Evolutionary conservation across 1,140 invertebrate species (phyloP), one percentile per base, ranked within the genome.

Genomic region (Leptinotarsa undecemlineata): DNA sequence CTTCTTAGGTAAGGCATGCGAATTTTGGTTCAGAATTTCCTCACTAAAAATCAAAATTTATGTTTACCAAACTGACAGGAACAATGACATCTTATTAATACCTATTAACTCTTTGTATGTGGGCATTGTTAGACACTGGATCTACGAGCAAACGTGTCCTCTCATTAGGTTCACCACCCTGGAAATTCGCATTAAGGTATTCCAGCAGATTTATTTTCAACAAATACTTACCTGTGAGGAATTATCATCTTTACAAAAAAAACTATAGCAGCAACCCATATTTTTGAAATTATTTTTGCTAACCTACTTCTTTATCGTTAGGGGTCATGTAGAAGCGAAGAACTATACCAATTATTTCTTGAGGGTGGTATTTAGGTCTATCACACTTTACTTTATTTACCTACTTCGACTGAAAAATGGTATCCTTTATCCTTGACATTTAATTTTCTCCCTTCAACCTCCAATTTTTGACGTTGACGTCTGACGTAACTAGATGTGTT

Each of bases 1-100:
- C 80, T 94, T 93, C 83, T 94, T 94, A 42, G 92, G 90, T 63
- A 91, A 87, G 21, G 90, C 90, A 81, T 88, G 90, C 19, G 87
- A 86, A 84, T 90, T 90, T 76, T 89, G 87, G 78, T 87, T 88
- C 76, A 89, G 86, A 80, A 89, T 88, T 84, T 91, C 90, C 79
- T 92, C 91, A 78, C 91, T 92, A 84, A 84, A 84, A 72, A 72
- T 4, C 19, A 48, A 72, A 42, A 42, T 42, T 11, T 11, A 42
- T 42, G 47, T 47, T 48, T 73, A 75, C 67, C 14, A 68, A 78
- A 68, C 51, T 57, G 15, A 17, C 51, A 75, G 48, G 20, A 74
- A 76, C 71, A 69, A 67, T 77, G 48, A 23, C 70, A 33, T 15
- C 8, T 68, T 33, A 70, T 70, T 77, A 42, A 42, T 42, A 89